Base-by-base conservation (phyloP, 2,797 vertebrate species). In the Aeoliscus strigatus region DNA sequence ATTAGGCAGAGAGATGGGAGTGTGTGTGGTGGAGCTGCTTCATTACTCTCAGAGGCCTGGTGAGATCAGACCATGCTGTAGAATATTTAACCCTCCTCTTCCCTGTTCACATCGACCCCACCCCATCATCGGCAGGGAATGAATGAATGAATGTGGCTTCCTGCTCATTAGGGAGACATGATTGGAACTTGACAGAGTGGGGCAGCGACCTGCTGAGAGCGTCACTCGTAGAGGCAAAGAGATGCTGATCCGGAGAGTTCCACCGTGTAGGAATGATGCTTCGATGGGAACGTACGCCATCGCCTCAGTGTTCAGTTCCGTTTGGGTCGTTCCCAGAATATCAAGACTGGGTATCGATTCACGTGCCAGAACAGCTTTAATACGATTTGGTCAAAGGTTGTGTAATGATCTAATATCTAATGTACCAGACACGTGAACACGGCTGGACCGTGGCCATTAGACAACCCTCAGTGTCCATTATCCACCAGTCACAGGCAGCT, bases 11-110 rank as follows among this genome's bases (percentile, higher is more conserved):
- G 53, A 73, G 66, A 78, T 54, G 55, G 51, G 25, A 48, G 13
- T 14, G 66, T 23, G 23, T 50, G 65, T 49, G 42, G 42, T 31
- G 43, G 41, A 14, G 40, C 60, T 51, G 61, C 66, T 75, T 78
- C 81, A 80, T 83, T 79, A 77, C 70, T 71, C 65, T 70, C 66
- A 16, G 40, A 60, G 57, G 49, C 49, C 45, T 13, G 48, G 60
- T 28, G 9, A 46, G 33, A 56, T 56, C 33, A 15, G 59, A 62
- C 59, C 39, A 9, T 3, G 33, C 46, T 14, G 38, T 45, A n/a
- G 67, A 64, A 69, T 72, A 64, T 66, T 62, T 58, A 68, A 64
- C 33, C 56, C 55, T n/a, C 5, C 5, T 13, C 31, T 3, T 2
- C 9, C 11, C 8, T 21, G 5, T 13, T 32, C 4, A 14, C 24